phyloP scores from a whole-genome alignment of 2,797 vertebrate species.

The Halcyon chelicuti region DNA sequence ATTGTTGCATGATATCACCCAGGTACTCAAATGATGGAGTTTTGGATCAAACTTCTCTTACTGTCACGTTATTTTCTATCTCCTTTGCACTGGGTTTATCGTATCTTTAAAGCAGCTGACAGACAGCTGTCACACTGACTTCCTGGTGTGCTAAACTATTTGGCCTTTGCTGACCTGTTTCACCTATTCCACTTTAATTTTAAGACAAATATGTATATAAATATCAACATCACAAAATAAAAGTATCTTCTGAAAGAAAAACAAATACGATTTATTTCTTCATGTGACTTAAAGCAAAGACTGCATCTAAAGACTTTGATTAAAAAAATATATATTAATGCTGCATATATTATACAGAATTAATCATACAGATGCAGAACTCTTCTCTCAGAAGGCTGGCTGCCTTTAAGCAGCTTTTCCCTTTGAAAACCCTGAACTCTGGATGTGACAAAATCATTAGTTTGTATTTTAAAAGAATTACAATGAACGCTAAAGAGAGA shows the following conservation, averaged over 20 bases:
- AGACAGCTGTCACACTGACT: neutral
- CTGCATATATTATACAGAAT: constrained; percentile 4
- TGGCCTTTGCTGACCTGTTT: neutral
- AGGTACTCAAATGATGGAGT: neutral
- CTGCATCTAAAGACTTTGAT: constrained; percentile 12
- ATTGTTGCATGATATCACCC: neutral
- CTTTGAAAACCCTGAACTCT: constrained; percentile 49
- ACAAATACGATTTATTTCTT: neutral
- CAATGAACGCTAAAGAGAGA: constrained; percentile 61
- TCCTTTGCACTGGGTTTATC: neutral
- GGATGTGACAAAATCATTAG: constrained; percentile 63
- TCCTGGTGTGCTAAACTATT: neutral
- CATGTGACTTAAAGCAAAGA: neutral
- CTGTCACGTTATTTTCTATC: neutral
- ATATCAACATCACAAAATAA: neutral
- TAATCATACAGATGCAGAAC: neutral
- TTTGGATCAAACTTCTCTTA: neutral
- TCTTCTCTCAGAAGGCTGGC: constrained; percentile 8
- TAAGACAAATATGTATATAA: neutral
- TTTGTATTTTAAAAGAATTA: constrained; percentile 71
- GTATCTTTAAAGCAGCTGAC: neutral
- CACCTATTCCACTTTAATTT: neutral
- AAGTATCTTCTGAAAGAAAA: neutral
- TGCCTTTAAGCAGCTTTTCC: constrained; percentile 65
- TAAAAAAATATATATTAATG: neutral